Conservation (phyloP, 2,888 invertebrate species). For the Mesorhabditis belari region DNA sequence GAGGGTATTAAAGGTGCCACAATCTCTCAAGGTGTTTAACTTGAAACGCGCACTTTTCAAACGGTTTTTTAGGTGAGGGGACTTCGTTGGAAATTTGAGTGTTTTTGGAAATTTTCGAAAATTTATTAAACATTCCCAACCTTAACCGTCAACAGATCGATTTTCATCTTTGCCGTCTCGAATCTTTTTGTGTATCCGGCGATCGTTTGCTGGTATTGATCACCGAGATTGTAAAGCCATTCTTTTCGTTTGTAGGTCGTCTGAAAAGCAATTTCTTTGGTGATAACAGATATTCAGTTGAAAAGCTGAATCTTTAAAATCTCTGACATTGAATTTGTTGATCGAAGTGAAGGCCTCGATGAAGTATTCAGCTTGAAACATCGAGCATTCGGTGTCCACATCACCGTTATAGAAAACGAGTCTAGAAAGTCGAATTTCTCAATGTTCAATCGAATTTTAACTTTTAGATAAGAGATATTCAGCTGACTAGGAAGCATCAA, state of each 20-base stretch:
- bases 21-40: no score
- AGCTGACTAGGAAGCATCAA: no score
- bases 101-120: not conserved
- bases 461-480: no score
- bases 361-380: conserved; percentile 33
- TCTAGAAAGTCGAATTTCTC: conserved; percentile 7
- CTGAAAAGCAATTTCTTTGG: no score
- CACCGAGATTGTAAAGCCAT: no score
- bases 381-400: conserved; percentile 31
- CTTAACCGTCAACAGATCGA: conserved; percentile 35
- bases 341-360: conserved; percentile 22
- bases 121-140: conserved; percentile 4
- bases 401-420: conserved; percentile 41
- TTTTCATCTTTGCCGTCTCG: conserved; percentile 16
- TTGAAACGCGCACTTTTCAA: no score
- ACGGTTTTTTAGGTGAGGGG: no score
- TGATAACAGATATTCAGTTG: no score
- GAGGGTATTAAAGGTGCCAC: no score
- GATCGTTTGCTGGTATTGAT: conserved; percentile 22
- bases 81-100: no score
- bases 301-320: not conserved
- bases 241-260: no score
- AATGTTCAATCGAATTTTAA: no score
- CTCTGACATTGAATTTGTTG: conserved; percentile 9
- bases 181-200: conserved; percentile 32